A percentile compares a stretch with the other conserved stretches of the same genome.
These are phyloP conservation scores for Timandra comae DNA, from an alignment of 2,888 invertebrate species.

Conservation along the genomic window DNA sequence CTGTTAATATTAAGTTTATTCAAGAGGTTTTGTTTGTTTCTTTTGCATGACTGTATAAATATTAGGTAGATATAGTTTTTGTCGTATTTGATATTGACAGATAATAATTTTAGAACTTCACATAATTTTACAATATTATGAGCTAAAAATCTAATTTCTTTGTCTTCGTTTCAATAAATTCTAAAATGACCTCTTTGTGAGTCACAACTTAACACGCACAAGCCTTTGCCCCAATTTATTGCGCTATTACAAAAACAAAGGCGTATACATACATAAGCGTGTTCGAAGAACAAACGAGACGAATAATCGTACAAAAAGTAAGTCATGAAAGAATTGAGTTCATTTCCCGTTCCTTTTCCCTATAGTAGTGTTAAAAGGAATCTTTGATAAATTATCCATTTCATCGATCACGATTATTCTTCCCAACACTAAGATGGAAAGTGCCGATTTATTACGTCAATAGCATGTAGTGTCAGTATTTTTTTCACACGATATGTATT, in stretches of 20 bases:
- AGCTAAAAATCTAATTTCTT: too few relatives aligned
- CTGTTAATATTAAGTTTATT: too few relatives aligned
- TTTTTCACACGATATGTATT: too few relatives aligned
- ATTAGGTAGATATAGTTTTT: too few relatives aligned
- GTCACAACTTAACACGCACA: neutral
- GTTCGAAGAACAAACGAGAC: conserved; percentile 7
- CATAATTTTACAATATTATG: too few relatives aligned
- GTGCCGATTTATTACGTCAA: conserved; percentile 10
- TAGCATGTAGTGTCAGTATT: conserved; percentile 9
- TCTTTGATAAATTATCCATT: conserved; percentile 28
- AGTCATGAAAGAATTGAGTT: conserved; percentile 18
- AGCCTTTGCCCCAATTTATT: neutral
- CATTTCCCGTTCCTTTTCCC: conserved; percentile 14
- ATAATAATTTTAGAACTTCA: too few relatives aligned
- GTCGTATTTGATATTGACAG: too few relatives aligned
- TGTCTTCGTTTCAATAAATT: too few relatives aligned
- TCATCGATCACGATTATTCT: conserved; percentile 25
- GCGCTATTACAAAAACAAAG: neutral
- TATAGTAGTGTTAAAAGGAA: conserved; percentile 10
- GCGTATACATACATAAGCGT: neutral
- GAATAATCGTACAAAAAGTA: conserved; percentile 19
- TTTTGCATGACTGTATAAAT: too few relatives aligned
- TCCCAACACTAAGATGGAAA: conserved; percentile 10
- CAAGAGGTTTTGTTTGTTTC: too few relatives aligned
- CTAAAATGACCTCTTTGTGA: neutral